Percentiles rank a stretch among this genome's conserved stretches.
Evolutionary conservation across 2,113 vertebrate genomes (phyloP).

Genomic region (Elachura formosa): DNA sequence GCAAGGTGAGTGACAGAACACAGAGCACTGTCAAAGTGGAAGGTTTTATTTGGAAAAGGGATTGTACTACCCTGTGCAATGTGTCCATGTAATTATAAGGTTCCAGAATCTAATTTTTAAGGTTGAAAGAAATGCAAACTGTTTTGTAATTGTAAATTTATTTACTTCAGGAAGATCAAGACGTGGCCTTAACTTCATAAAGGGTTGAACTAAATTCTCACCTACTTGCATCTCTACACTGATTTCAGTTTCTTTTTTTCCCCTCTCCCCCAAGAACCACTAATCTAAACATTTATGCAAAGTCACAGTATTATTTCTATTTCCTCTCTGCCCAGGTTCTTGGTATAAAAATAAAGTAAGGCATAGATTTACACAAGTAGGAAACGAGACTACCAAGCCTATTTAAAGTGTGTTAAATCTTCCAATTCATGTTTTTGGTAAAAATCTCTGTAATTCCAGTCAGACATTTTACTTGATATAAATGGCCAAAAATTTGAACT

Average conservation of each 20-base stretch:
- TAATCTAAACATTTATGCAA: background rate
- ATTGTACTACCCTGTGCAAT: background rate
- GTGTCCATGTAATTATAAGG: background rate
- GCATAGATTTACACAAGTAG: background rate
- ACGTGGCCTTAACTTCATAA: background rate
- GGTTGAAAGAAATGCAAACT: background rate
- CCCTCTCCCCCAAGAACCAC: background rate
- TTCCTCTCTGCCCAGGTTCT: background rate
- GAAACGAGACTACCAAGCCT: background rate
- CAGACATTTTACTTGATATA: background rate
- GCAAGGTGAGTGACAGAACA: background rate
- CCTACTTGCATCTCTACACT: background rate
- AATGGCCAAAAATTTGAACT: background rate
- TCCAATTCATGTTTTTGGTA: background rate
- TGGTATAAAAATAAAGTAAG: background rate
- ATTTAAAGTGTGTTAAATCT: background rate
- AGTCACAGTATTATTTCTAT: background rate
- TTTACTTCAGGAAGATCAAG: background rate
- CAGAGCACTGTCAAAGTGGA: background rate
- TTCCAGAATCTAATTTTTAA: background rate
- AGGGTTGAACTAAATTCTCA: background rate
- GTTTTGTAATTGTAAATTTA: background rate
- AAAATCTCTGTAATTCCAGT: background rate
- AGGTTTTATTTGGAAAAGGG: background rate
- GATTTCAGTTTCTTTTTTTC: background rate